Evolutionary conservation across 35 echinoderm and acorn worm genomes (phyloP).

Genomic region (Nesometra sesokonis): DNA sequence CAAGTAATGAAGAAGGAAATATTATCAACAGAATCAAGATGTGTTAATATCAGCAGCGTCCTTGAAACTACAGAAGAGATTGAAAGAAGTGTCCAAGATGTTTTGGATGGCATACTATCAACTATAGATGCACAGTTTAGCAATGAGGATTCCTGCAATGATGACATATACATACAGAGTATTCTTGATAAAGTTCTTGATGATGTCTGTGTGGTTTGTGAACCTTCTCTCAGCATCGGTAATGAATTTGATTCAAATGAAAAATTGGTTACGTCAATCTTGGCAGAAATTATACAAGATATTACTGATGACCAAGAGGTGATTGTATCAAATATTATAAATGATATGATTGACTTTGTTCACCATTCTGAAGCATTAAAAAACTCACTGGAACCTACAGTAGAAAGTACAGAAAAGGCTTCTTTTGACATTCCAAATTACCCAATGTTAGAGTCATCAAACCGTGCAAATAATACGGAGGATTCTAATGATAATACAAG

Average conservation of each 20-base stretch:
- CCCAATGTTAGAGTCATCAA: too few relatives aligned
- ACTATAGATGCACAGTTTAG: background rate
- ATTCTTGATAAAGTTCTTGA: background rate
- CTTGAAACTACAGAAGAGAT: background rate
- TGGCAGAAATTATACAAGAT: background rate
- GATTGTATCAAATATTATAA: background rate
- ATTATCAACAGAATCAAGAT: background rate
- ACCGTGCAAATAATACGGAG: too few relatives aligned
- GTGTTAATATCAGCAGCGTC: background rate
- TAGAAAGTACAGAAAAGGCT: too few relatives aligned
- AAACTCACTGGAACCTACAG: too few relatives aligned
- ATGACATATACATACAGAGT: background rate
- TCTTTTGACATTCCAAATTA: too few relatives aligned
- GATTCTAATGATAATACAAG: too few relatives aligned
- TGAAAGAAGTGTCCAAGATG: background rate
- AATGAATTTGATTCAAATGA: background rate
- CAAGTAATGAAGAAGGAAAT: constrained; percentile 50
- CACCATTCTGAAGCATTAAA: background rate
- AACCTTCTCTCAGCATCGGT: background rate
- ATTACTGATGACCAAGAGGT: background rate
- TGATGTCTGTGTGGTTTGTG: background rate
- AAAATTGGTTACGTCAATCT: background rate
- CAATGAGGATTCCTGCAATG: background rate
- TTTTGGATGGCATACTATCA: background rate
- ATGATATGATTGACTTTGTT: background rate